Base-by-base conservation (phyloP, 2,797 vertebrate species). In the Anguilla megastoma region DNA sequence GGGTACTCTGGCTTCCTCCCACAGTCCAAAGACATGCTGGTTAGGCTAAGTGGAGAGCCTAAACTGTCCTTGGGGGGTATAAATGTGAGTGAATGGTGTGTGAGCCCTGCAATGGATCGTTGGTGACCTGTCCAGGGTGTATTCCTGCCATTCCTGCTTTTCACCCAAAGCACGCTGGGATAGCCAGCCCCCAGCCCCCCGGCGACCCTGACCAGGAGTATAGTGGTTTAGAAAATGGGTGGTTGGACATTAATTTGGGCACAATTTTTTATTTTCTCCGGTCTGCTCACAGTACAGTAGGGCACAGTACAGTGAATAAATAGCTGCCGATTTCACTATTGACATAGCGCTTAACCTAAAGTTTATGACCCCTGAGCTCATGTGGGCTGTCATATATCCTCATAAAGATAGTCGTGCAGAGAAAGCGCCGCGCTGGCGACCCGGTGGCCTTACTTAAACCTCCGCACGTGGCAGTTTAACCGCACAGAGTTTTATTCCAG, bases 331-430 rank as follows among this genome's bases (percentile, higher is more conserved):
- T 92, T 92, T 92, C 91, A 92, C 91, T 96, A 96, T 95, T 95
- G 96, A 95, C 94, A 96, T 93, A 94, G 92, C 95, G 94, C 93
- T 96, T 95, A 95, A 92, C 93, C 92, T 54, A 93, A 92, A 90
- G 91, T 95, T 96, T 95, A 95, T 94, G 94, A 94, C 91, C 90
- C 88, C 88, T 87, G 69, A 24, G 92, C 91, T 93, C 93, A 33
- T 66, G 63, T 24, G 80, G 85, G 56, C 52, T 54, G 90, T 87
- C 87, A 84, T 89, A 88, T 86, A 87, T 90, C 85, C 87, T 89
- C 79, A 87, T 90, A 89, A 89, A 90, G 85, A 33, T 2, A 41
- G 24, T 9, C 8, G 24, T 36, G 60, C 80, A 18, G 76, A 85
- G 79, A 14, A 52, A 86, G n/a, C 41, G 41, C 18, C 82, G 30